Percentiles rank a stretch among this genome's conserved stretches.
These are phyloP conservation scores for Rhinoptilus africanus DNA, from an alignment of 2,113 vertebrate species.

Conservation along the genomic window DNA sequence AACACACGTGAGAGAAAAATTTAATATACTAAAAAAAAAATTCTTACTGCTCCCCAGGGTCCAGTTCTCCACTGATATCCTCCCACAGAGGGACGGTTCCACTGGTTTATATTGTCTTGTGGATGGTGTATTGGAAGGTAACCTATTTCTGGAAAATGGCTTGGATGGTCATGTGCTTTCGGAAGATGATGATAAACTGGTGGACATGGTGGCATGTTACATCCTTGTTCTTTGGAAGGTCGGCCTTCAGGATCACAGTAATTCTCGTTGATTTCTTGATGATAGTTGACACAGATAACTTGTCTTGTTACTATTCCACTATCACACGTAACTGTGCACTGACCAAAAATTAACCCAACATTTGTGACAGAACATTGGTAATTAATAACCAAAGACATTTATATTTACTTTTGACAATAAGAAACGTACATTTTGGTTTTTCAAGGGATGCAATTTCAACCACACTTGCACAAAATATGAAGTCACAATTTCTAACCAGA, in stretches of 20 bases:
- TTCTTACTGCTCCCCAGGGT: constrained; percentile 94
- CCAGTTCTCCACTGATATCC: constrained; percentile 94
- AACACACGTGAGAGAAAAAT: background rate
- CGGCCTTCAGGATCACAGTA: constrained; percentile 84
- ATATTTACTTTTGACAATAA: background rate
- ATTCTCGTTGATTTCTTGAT: constrained; percentile 82
- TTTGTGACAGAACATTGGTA: background rate
- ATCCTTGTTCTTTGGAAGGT: constrained; percentile 82
- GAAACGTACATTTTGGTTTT: background rate
- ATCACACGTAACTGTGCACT: constrained; percentile 92
- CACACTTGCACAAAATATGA: background rate
- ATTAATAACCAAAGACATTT: background rate
- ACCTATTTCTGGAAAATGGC: constrained; percentile 57
- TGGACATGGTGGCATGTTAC: constrained; percentile 78
- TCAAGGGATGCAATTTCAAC: background rate
- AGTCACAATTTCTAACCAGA: background rate
- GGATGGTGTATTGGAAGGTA: constrained; percentile 74
- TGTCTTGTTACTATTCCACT: constrained; percentile 81
- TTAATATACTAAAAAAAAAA: background rate
- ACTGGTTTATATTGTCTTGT: constrained; percentile 77
- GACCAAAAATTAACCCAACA: constrained; percentile 44
- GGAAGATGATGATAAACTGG: constrained; percentile 73
- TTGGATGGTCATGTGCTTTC: constrained; percentile 73
- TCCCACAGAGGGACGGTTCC: constrained; percentile 74
- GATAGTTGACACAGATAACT: constrained; percentile 86